phyloP scores from a whole-genome alignment of 2,797 vertebrate species.

The Pipistrellus nathusii region DNA sequence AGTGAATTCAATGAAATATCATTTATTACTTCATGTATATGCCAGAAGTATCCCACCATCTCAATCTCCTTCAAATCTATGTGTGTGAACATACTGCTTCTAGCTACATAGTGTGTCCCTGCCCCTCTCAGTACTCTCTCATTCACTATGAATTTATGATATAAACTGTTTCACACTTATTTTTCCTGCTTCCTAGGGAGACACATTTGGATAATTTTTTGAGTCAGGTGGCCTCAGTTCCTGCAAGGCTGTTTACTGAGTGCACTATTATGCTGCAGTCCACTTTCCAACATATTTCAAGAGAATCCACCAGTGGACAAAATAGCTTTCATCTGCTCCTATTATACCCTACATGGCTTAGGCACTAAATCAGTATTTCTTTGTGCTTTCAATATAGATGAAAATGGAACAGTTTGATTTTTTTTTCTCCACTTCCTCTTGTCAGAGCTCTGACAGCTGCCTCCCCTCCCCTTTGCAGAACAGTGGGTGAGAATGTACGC shows the following conservation, averaged over 20 bases:
- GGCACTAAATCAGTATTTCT: not conserved
- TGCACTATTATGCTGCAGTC: not conserved
- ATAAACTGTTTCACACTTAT: fast-evolving
- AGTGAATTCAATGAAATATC: not conserved
- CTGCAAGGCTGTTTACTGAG: not conserved
- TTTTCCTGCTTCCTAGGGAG: not conserved
- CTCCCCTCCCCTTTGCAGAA: not conserved
- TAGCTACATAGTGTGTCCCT: fast-evolving
- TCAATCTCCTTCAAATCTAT: not conserved
- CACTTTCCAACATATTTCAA: not conserved
- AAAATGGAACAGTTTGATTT: not conserved
- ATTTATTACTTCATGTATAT: not conserved
- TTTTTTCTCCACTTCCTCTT: not conserved
- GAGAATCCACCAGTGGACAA: not conserved
- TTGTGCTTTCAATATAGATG: not conserved
- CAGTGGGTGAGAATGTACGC: fast-evolving
- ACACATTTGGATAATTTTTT: not conserved
- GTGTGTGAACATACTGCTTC: fast-evolving
- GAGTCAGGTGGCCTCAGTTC: not conserved
- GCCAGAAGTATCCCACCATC: not conserved
- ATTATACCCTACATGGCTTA: fast-evolving
- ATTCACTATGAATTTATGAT: not conserved
- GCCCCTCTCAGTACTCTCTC: fast-evolving
- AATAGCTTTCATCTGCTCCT: not conserved
- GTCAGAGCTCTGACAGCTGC: not conserved